Evolutionary conservation across 2,888 invertebrate genomes (phyloP), one percentile per base, ranked within the genome.

Genomic region (Rhimphoctona megacephalus): DNA sequence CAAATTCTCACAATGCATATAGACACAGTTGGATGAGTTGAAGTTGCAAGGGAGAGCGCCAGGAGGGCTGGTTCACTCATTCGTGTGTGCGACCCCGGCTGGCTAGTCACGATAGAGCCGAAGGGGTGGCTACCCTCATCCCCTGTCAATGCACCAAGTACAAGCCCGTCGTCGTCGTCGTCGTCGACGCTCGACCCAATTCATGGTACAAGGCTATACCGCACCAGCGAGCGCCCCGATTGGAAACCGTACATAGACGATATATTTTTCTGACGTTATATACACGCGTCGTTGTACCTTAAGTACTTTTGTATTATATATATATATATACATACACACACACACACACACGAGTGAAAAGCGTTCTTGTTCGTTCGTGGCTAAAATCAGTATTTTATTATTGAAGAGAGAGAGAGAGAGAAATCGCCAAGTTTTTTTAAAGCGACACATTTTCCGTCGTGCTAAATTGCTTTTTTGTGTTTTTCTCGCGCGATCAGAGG

Each of bases 201-300:
- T 93, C 92, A 91, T 91, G 90, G 90, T 89, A 91, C 92, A 92
- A 92, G 93, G 92, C 92, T 92, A 92, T 86, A 80, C 64, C 83
- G 70, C 87, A 64, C 54, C 54, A 57, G 61, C 84, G 86, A 89
- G 30, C 49, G 46, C 30, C 46, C 46, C 69, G 54, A 54, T 36
- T 70, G 66, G 36, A 66, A 8, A 36, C 72, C 25, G 25, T 19
- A 57, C 54, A 64, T n/a, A 54, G 64, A 17, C n/a, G 36, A 25
- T 61, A 43, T n/a, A 54, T 39, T 22, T 39, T 11, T 49, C 36
- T 25, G 57, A 33, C 30, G 46, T 54, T 33, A n/a, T 57, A 39
- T 69, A 49, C 25, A 22, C 30, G 43, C 7, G 14, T 49, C 22
- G 11, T 5, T 3, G 36, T 52, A 25, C 8, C 30, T 61, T 17